Evolutionary conservation across 1,140 invertebrate genomes (phyloP).

Genomic region (Lasioglossum albipes): DNA sequence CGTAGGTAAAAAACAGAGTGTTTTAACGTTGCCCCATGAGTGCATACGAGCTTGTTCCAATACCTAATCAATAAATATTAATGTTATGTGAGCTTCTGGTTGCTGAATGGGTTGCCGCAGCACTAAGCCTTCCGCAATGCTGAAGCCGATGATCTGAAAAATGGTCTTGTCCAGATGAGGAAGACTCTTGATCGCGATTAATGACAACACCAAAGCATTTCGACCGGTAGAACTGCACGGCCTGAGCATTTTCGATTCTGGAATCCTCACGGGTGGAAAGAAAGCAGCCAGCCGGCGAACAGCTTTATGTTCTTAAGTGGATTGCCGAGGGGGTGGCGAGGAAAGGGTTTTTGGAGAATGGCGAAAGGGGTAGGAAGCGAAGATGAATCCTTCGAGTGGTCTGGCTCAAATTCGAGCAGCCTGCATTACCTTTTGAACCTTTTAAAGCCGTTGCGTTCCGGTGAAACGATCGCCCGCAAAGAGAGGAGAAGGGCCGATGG

Average conservation of each 20-base stretch:
- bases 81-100: too few species aligned
- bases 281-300: slow-evolving; percentile 9
- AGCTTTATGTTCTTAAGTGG: slow-evolving; percentile 44
- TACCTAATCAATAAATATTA: too few species aligned
- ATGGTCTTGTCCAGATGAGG: background rate
- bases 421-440: slow-evolving; percentile 49
- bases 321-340: slow-evolving; percentile 20
- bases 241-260: background rate
- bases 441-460: slow-evolving; percentile 36
- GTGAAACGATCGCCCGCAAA: slow-evolving; percentile 39
- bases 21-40: too few species aligned
- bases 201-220: background rate
- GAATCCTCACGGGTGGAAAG: slow-evolving; percentile 14
- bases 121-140: too few species aligned
- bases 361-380: slow-evolving; percentile 16
- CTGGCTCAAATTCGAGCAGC: slow-evolving; percentile 42
- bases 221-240: background rate
- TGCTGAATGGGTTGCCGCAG: too few species aligned
- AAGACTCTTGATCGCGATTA: background rate
- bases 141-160: too few species aligned
- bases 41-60: too few species aligned
- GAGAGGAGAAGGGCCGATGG: slow-evolving; percentile 19
- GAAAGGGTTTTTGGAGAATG: slow-evolving; percentile 17
- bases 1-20: too few species aligned
- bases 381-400: slow-evolving; percentile 48